These are phyloP conservation scores for Otocyon megalotis DNA, from an alignment of 2,113 vertebrate species.

Conservation along the genomic window DNA sequence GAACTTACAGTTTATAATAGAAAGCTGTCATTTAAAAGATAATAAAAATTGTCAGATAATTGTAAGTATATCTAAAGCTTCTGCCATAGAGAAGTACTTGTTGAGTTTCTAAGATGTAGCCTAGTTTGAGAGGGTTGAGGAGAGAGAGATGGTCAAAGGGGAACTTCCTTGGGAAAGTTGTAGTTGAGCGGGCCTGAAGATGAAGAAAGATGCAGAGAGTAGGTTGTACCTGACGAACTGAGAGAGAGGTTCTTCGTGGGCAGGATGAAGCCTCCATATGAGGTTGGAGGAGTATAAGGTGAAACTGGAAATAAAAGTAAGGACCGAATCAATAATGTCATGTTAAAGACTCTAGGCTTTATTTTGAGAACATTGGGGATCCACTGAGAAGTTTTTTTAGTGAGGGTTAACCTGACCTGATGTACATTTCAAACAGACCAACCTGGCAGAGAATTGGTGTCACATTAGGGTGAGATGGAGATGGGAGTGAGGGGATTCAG, in stretches of 20 bases:
- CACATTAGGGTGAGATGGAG: not conserved
- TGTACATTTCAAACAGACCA: slow-evolving; percentile 7
- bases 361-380: not conserved
- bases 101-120: not conserved
- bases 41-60: slow-evolving; percentile 6
- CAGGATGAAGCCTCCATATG: not conserved
- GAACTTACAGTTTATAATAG: not conserved
- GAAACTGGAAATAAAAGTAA: not conserved
- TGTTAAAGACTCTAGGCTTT: not conserved
- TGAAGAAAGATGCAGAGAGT: not conserved
- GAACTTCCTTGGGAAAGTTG: not conserved
- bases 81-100: not conserved
- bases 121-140: not conserved
- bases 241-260: not conserved
- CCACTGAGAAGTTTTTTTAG: not conserved
- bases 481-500: not conserved
- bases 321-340: not conserved
- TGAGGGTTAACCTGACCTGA: not conserved
- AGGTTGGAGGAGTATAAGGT: not conserved
- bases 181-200: not conserved
- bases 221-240: not conserved
- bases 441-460: not conserved
- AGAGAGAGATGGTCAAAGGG: not conserved
- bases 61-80: not conserved
- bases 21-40: not conserved